These are phyloP conservation scores for Amblyraja radiata DNA, from an alignment of 2,797 vertebrate genomes.

Conservation along the genomic window DNA sequence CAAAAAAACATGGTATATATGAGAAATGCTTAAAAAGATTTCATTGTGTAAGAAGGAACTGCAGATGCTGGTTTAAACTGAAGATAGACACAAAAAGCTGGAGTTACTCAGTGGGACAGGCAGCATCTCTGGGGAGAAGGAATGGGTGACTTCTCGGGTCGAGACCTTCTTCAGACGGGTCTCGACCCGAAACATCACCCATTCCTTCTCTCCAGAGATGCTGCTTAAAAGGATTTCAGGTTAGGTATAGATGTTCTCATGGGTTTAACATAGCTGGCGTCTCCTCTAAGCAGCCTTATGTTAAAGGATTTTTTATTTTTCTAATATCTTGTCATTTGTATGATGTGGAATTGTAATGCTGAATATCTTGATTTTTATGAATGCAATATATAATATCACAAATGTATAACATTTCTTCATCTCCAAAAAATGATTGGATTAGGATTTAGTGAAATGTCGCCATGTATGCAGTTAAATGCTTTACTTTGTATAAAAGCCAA, in stretches of 20 bases:
- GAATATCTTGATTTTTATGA: not conserved
- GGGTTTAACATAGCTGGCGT: not conserved
- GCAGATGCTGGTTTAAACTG: too few species aligned
- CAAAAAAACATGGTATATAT: not conserved
- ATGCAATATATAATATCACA: not conserved
- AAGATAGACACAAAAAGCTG: too few species aligned
- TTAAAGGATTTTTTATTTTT: not conserved
- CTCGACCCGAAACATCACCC: too few species aligned
- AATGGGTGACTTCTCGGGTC: too few species aligned
- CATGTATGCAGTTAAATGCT: not conserved
- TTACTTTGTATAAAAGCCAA: too few species aligned
- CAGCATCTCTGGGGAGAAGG: too few species aligned
- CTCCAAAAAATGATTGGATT: not conserved
- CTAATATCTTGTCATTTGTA: not conserved
- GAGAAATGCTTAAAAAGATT: not conserved
- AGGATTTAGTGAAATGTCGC: not conserved
- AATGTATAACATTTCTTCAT: not conserved
- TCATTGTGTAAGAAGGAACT: not conserved
- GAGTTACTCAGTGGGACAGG: too few species aligned
- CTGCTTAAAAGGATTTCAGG: not conserved
- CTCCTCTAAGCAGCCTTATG: not conserved
- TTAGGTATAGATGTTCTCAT: not conserved
- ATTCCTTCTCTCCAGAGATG: too few species aligned
- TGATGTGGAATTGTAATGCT: not conserved
- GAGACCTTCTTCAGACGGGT: too few species aligned